Evolutionary conservation across 2,113 vertebrate species (phyloP), one percentile per base, ranked within the genome.

Genomic region (Sebastes fasciatus): DNA sequence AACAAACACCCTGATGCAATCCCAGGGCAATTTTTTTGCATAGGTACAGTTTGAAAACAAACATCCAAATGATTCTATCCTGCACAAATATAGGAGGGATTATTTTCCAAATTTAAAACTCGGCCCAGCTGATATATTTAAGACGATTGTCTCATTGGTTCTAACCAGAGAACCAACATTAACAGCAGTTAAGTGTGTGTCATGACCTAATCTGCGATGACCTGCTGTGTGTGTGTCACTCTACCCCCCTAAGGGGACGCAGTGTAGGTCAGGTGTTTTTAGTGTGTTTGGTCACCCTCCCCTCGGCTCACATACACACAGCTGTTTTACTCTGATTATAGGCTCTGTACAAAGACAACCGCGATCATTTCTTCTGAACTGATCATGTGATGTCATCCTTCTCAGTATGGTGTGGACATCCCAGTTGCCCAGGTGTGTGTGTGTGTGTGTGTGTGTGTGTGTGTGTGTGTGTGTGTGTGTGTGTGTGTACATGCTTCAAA

Each of bases 1-100:
- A 87, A 83, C 71, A 91, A 93, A 92, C 74, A 90, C 19, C 34
- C 89, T 93, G 92, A 94, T 94, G 92, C 89, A 94, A 94, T 91
- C 64, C 86, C 84, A 57, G 2, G 79, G 90, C 92, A 93, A 94
- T 86, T 87, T 84, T 34, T 63, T 23, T 69, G 19, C 74, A 86
- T 63, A 78, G 45, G 17, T 80, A 61, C 26, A 63, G 55, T 79
- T 79, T 81, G 8, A 85, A 90, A 86, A 86, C 74, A 88, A 91
- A 82, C 78, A 82, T 46, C 16, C 79, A 77, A 66, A 84, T 23
- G 71, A 69, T 69, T 73, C 4, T 49, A 78, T 65, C 48, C 55
- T 64, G 40, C 77, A 75, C 34, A 83, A 65, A 83, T 58, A 70
- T 51, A 21, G 16, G 11, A 17, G 10, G 6, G 46, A 79, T 76